These are phyloP conservation scores for Perdita meconis DNA, from an alignment of 2,888 invertebrate species.

Conservation along the genomic window DNA sequence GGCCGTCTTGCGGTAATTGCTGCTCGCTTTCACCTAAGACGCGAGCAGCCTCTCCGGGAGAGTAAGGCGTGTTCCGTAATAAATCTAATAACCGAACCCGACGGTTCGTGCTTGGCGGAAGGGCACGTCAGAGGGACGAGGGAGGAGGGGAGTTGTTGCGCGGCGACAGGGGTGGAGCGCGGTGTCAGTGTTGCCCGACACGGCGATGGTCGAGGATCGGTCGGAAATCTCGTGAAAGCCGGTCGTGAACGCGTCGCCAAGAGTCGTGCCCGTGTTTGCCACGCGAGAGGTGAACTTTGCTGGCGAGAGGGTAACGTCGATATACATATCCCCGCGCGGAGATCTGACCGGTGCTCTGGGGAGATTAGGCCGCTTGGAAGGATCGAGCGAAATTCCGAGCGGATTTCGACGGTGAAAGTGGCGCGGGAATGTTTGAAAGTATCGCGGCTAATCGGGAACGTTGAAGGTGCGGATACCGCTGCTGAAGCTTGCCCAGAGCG, in stretches of 20 bases:
- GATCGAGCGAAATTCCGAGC: background rate
- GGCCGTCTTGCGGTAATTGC: conserved; percentile 63
- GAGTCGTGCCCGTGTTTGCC: too few species aligned
- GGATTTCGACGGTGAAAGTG: conserved; percentile 37
- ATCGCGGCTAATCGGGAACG: conserved; percentile 14
- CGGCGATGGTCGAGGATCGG: too few species aligned
- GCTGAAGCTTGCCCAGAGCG: background rate
- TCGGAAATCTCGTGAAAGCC: too few species aligned
- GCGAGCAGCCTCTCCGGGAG: conserved; percentile 20
- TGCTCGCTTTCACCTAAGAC: conserved; percentile 69
- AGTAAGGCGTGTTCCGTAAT: conserved; percentile 43
- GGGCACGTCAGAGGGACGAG: background rate
- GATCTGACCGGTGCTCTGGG: too few species aligned
- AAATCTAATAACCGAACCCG: conserved; percentile 65
- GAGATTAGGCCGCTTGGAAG: background rate
- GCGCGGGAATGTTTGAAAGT: conserved; percentile 32
- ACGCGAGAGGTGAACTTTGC: too few species aligned
- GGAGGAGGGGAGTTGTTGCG: too few species aligned
- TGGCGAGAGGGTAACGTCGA: too few species aligned
- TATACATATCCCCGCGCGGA: too few species aligned
- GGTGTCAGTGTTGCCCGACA: too few species aligned
- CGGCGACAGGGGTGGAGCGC: too few species aligned
- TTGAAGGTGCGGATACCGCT: background rate
- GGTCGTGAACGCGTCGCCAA: too few species aligned
- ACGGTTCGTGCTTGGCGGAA: conserved; percentile 32